Evolutionary conservation across 2,113 vertebrate species (phyloP).

Genomic region (Pampusana beccarii): DNA sequence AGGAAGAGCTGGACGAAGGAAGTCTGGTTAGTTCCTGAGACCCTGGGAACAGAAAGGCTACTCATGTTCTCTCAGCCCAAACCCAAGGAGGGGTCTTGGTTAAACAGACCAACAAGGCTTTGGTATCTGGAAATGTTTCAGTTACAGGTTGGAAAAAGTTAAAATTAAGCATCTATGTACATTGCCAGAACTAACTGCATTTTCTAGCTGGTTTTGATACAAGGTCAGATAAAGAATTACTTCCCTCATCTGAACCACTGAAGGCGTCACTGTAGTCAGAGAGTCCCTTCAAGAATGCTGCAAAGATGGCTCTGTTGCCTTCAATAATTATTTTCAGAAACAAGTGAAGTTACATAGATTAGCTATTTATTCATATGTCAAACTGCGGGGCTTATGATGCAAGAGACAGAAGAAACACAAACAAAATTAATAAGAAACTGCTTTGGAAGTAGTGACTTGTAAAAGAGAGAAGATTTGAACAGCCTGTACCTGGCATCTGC

Average conservation of each 20-base stretch:
- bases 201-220: neutral
- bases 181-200: neutral
- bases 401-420: neutral
- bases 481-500: neutral
- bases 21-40: accelerated
- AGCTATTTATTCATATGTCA: neutral
- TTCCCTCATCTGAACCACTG: neutral
- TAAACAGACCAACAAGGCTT: neutral
- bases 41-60: neutral
- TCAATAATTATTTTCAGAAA: neutral
- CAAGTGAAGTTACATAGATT: neutral
- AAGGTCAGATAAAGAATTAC: neutral
- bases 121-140: neutral
- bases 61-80: neutral
- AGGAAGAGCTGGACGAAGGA: neutral
- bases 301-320: neutral
- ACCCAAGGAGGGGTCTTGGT: neutral
- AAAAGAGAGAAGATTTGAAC: neutral
- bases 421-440: neutral
- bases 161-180: neutral
- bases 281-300: neutral
- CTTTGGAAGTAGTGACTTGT: neutral
- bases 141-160: neutral
- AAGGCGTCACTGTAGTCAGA: neutral
- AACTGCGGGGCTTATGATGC: neutral